Evolutionary conservation across 2,888 invertebrate species (phyloP).

Genomic region (Melieria crassipennis): DNA sequence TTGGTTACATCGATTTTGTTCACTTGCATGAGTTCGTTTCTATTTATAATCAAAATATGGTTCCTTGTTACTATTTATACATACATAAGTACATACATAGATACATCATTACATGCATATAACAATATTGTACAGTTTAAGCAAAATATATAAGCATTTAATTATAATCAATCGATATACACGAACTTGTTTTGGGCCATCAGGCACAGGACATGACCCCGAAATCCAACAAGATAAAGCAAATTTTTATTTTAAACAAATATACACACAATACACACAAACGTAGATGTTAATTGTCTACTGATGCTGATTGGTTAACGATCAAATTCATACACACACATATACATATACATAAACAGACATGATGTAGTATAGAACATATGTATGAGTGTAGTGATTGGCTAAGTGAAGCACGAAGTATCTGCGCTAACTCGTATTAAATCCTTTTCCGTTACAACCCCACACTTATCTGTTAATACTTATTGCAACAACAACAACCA

Average conservation of each 20-base stretch:
- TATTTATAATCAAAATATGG: slow-evolving; percentile 38
- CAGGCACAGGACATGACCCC: neutral
- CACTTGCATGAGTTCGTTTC: too few relatives aligned
- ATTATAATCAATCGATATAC: slow-evolving; percentile 23
- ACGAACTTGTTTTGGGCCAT: neutral
- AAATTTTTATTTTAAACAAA: neutral
- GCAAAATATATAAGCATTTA: slow-evolving; percentile 49
- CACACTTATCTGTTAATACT: too few relatives aligned
- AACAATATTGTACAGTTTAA: slow-evolving; percentile 44
- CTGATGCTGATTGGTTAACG: too few relatives aligned
- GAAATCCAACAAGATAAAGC: neutral
- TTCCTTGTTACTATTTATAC: slow-evolving; percentile 37
- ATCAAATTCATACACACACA: too few relatives aligned
- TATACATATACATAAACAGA: too few relatives aligned
- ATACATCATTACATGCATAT: slow-evolving; percentile 50
- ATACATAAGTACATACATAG: slow-evolving; percentile 52
- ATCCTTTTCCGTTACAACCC: too few relatives aligned
- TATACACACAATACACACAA: slow-evolving; percentile 32
- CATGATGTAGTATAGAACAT: too few relatives aligned
- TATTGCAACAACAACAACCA: too few relatives aligned
- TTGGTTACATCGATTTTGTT: too few relatives aligned
- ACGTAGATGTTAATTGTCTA: neutral
- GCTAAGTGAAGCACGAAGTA: too few relatives aligned
- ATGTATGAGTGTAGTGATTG: too few relatives aligned
- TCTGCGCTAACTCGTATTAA: too few relatives aligned